These are phyloP conservation scores for Pavo muticus DNA, from an alignment of 2,113 vertebrate genomes.

Conservation along the genomic window DNA sequence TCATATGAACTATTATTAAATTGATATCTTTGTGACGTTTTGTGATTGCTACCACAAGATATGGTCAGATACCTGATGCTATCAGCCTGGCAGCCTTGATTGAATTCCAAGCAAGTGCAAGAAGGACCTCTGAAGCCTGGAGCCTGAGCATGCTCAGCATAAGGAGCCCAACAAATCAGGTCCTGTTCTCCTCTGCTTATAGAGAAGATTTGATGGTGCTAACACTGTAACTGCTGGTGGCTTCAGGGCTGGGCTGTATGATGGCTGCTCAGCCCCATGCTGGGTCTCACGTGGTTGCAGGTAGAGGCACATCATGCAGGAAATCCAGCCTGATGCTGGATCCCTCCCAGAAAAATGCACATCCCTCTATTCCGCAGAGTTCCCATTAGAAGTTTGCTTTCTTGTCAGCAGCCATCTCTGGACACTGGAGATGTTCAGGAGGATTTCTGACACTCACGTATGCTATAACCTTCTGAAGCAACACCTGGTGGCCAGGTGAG, in stretches of 20 bases:
- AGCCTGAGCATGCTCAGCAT: not conserved
- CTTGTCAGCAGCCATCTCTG: not conserved
- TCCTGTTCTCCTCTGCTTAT: not conserved
- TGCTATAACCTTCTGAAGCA: not conserved
- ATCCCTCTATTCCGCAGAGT: fast-evolving
- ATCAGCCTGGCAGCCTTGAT: not conserved
- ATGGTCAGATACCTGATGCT: not conserved
- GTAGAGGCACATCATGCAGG: not conserved
- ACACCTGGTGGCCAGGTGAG: not conserved
- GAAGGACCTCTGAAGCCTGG: not conserved
- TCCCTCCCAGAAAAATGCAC: not conserved
- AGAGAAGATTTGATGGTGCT: not conserved
- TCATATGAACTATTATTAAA: not conserved
- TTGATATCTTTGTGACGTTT: not conserved
- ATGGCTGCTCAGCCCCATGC: not conserved
- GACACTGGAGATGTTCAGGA: not conserved
- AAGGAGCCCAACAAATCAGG: not conserved
- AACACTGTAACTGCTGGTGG: not conserved
- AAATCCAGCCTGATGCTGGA: not conserved
- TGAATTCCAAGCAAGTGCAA: not conserved
- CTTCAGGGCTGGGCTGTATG: not conserved
- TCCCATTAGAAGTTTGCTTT: not conserved
- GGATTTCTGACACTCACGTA: not conserved
- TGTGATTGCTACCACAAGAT: not conserved
- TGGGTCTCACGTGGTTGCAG: not conserved